A percentile compares a stretch with the other conserved stretches of the same genome.
These are phyloP conservation scores for Eupleurogrammus muticus DNA, from an alignment of 2,797 vertebrate species.

Conservation along the genomic window DNA sequence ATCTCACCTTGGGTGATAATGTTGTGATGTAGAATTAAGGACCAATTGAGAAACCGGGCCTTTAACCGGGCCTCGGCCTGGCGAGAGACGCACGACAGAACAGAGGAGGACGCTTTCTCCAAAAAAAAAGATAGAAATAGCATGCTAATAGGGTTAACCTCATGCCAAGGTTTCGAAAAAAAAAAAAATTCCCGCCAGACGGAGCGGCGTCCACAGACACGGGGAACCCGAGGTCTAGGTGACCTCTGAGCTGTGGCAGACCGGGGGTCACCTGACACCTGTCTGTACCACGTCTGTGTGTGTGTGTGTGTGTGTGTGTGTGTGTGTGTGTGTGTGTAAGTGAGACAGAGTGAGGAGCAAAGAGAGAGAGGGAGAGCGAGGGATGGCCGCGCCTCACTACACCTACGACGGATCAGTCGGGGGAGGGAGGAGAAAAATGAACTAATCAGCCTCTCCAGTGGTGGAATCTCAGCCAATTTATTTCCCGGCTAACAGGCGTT, in stretches of 20 bases:
- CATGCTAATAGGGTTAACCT: constrained; percentile 48
- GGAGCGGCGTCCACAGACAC: constrained; percentile 27
- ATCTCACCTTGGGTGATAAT: too few species aligned
- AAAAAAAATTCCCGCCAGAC: constrained; percentile 41
- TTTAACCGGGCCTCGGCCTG: too few species aligned
- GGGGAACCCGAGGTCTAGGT: constrained; percentile 54
- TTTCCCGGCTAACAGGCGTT: constrained; percentile 83
- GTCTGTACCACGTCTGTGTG: constrained; percentile 73
- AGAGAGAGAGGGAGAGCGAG: constrained; percentile 43
- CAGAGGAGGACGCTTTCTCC: too few species aligned
- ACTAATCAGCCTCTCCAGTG: constrained; percentile 81
- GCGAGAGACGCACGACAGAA: too few species aligned
- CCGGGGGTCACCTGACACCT: constrained; percentile 67
- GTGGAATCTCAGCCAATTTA: constrained; percentile 83
- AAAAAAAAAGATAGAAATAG: too few species aligned
- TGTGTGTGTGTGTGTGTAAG: constrained; percentile 26
- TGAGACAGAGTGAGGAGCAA: constrained; percentile 60
- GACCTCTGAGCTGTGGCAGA: constrained; percentile 68
- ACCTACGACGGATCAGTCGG: constrained; percentile 70
- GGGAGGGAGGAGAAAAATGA: constrained; percentile 75
- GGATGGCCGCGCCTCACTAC: constrained; percentile 64
- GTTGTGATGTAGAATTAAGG: too few species aligned
- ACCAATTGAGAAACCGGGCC: too few species aligned
- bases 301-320: constrained; percentile 20
- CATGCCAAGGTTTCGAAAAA: constrained; percentile 35